Evolutionary conservation across 1,140 invertebrate genomes (phyloP).

Genomic region (Pristionchus pacificus): DNA sequence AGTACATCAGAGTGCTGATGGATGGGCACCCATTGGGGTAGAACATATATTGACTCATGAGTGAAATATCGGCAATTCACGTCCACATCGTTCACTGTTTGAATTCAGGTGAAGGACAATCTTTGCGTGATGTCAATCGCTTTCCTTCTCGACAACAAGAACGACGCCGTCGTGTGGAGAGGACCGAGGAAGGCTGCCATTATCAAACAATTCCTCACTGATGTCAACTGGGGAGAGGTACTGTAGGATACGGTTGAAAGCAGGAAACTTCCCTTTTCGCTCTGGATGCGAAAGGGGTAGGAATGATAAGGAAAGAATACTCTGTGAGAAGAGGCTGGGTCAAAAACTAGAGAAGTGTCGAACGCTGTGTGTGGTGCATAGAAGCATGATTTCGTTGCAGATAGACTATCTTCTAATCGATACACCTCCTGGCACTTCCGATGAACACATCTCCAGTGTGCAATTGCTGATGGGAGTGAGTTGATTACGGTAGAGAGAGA

Average conservation of each 20-base stretch:
- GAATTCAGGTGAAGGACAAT: constrained; percentile 71
- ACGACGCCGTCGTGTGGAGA: constrained; percentile 88
- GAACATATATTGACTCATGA: not conserved
- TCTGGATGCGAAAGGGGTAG: no score
- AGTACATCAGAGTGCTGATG: constrained; percentile 85
- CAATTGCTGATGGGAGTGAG: constrained; percentile 65
- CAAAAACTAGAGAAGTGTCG: no score
- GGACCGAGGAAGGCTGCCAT: constrained; percentile 91
- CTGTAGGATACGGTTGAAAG: no score
- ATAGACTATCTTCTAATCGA: constrained; percentile 71
- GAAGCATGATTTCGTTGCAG: constrained; percentile 2
- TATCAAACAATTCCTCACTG: constrained; percentile 86
- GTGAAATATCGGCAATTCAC: no score
- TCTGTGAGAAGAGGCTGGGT: no score
- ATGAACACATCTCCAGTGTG: constrained; percentile 81
- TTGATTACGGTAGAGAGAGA: no score
- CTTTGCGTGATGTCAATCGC: constrained; percentile 87
- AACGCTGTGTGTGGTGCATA: not conserved
- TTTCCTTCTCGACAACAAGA: constrained; percentile 71
- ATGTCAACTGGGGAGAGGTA: constrained; percentile 82
- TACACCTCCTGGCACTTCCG: constrained; percentile 90
- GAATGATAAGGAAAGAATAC: no score
- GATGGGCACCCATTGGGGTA: constrained; percentile 82
- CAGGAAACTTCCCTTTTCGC: no score
- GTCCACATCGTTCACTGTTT: no score